Base-by-base conservation (phyloP, 2,888 invertebrate genomes). In the Eumacrocentrus americanus region DNA sequence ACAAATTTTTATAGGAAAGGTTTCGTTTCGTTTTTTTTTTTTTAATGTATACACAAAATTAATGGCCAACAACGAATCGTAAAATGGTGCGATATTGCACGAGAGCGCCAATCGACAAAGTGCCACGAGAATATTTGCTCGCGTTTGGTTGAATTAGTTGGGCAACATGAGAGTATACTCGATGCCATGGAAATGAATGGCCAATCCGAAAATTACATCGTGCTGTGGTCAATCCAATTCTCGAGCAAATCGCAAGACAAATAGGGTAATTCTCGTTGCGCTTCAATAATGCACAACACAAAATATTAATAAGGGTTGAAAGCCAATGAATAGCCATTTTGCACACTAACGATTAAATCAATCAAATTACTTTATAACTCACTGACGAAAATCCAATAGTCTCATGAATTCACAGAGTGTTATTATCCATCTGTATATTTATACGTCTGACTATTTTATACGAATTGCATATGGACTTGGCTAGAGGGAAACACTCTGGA, bases 271-370 rank as follows among this genome's bases (percentile, higher is more conserved):
- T 68, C 65, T 67, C 65, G 67, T 66, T 52, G 54, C 62, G 9
- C 20, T 46, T 44, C 29, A 34, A 47, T 60, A 53, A 55, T 63
- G 60, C 56, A 64, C 62, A 70, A 70, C 71, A 73, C 71, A 71
- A 72, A 73, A 29, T 29, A 29, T 29, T 29, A 29, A 29, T 29
- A 29, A 29, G 29, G 29, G 9, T 9, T 29, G 5, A 4, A 29
- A 29, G 29, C 9, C 29, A 68, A 72, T 67, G 68, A 70, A 71
- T 70, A 63, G 65, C 67, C 67, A 62, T 70, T 67, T 62, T 34
- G 37, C 11, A 34, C 16, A 18, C 20, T 22, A 52, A 50, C 60
- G 59, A 54, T 53, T 51, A 38, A 63, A 60, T 64, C 34, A 48
- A 55, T 42, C 56, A 57, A 58, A 61, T 63, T 57, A 60, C 51